Evolutionary conservation across 2,888 invertebrate genomes (phyloP), one percentile per base, ranked within the genome.

Genomic region (Philereme vetulata): DNA sequence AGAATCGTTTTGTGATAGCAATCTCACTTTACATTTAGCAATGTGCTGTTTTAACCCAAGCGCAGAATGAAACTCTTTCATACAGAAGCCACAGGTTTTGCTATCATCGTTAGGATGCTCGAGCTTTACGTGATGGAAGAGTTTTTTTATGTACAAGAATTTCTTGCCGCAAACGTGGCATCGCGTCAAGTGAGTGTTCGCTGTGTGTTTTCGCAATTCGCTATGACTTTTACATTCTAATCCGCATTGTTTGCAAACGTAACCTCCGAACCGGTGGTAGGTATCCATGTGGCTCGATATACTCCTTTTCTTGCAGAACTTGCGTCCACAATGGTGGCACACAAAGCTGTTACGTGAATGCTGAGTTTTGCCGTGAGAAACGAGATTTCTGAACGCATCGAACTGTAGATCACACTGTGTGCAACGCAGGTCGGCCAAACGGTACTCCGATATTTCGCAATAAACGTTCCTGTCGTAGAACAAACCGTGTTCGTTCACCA

Each of bases 251-350:
- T 83, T 78, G 59, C 91, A 90, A 1, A 79, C 73, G 33, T 88
- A 86, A 0, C 86, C 86, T 4, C 81, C 85, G 5, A 72, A 64
- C 1, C 75, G 77, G 35, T 90, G 90, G 32, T 77, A 76, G 35
- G 76, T 77, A 32, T 82, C 74, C 1, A 88, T 70, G 68, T 91
- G 90, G 1, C 77, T 60, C 0, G 78, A 77, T 48, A 90, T 72
- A 67, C 85, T 83, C 4, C 82, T 72, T 49, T 88, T 86, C 49
- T 84, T 88, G 42, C 80, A 85, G 36, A 86, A 90, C 0, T 72
- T 77, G 0, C 72, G 73, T 0, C 84, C 87, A 64, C 90, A 91
- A 47, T 85, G 81, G 45, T 86, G 76, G 53, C 90, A 91, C 38
- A 84, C 76, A 11, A 81, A 87, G 59, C 74, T 80, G 47, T 84